Evolutionary conservation across 2,113 vertebrate species (phyloP).

Genomic region (Columba janthina): DNA sequence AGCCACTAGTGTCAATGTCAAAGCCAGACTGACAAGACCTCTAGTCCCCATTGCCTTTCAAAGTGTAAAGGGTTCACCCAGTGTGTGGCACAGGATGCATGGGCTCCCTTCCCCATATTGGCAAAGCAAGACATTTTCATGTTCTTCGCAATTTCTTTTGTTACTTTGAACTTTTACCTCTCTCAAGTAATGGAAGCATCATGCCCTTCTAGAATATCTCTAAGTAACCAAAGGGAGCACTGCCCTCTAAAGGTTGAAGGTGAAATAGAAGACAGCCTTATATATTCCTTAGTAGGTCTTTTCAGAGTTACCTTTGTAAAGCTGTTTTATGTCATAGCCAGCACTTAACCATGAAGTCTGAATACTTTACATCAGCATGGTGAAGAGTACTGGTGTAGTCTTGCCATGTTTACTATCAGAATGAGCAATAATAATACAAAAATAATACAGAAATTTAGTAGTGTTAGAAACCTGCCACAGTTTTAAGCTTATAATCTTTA

Average conservation of each 20-base stretch:
- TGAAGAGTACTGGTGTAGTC: background rate
- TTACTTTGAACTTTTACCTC: background rate
- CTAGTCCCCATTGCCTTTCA: background rate
- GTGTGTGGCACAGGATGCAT: background rate
- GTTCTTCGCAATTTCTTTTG: background rate
- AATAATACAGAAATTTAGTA: background rate
- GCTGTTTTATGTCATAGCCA: background rate
- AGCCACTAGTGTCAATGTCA: background rate
- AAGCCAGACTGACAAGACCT: background rate
- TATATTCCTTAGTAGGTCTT: background rate
- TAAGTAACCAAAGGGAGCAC: constrained; percentile 54
- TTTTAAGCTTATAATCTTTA: background rate
- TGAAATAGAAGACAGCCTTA: constrained; percentile 19
- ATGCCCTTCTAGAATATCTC: background rate
- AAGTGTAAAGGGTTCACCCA: background rate
- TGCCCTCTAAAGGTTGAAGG: constrained; percentile 68
- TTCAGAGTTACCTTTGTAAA: background rate
- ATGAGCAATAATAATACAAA: background rate
- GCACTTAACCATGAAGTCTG: background rate
- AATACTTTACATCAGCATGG: background rate
- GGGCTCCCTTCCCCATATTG: background rate
- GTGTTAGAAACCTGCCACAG: background rate
- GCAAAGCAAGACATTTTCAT: background rate
- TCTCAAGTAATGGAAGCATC: background rate
- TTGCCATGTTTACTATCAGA: background rate